Percentiles rank a stretch among this genome's conserved stretches.
Evolutionary conservation across 1,140 invertebrate species (phyloP).

Genomic region (Caenorhabditis elegans): WBcel235 BX284602.5:5078001-5078500

Average conservation of each 20-base stretch:
- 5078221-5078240: not conserved
- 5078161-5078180: too few relatives aligned
- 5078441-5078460: not conserved
- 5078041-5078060: too few relatives aligned
- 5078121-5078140: slow-evolving; percentile 12
- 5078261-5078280: not conserved
- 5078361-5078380: not conserved
- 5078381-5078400: not conserved
- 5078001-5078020: not conserved
- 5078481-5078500: slow-evolving; percentile 6
- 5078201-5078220: not conserved
- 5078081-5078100: too few relatives aligned
- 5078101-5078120: too few relatives aligned
- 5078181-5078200: too few relatives aligned
- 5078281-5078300: too few relatives aligned
- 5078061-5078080: too few relatives aligned
- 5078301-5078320: not conserved
- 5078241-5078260: not conserved
- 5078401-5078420: not conserved
- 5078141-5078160: too few relatives aligned
- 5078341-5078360: slow-evolving; percentile 1
- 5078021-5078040: not conserved
- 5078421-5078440: not conserved
- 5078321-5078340: not conserved
- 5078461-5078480: not conserved